Evolutionary conservation across 2,888 invertebrate genomes (phyloP).

Genomic region (Allophyes oxyacanthae): DNA sequence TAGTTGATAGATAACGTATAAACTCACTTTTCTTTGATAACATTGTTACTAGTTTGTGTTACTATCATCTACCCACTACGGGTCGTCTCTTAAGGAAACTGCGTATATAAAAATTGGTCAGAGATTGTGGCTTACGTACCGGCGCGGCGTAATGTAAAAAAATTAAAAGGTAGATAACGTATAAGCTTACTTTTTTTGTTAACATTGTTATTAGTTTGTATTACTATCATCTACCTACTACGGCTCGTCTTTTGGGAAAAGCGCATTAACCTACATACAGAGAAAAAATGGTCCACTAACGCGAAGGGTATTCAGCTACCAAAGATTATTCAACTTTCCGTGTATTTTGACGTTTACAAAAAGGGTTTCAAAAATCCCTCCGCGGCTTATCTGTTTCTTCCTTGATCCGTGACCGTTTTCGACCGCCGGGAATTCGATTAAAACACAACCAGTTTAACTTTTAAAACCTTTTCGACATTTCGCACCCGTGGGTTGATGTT

Average conservation of each 20-base stretch:
- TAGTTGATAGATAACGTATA: too few species aligned
- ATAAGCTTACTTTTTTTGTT: too few species aligned
- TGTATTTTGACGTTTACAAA: constrained; percentile 24
- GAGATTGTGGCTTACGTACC: too few species aligned
- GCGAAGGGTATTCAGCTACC: constrained; percentile 3
- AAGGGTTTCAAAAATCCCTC: constrained; percentile 22
- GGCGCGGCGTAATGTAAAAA: too few species aligned
- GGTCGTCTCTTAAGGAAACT: too few species aligned
- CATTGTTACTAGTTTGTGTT: too few species aligned
- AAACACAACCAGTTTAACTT: constrained; percentile 74
- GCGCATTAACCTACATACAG: not conserved
- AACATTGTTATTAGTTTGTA: too few species aligned
- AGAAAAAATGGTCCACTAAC: constrained; percentile 15
- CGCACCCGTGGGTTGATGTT: constrained; percentile 56
- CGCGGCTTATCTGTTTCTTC: constrained; percentile 42
- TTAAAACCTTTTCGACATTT: constrained; percentile 72
- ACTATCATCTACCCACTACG: too few species aligned
- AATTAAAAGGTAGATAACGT: too few species aligned
- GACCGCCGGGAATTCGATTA: constrained; percentile 75
- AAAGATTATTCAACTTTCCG: constrained; percentile 16
- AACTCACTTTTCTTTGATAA: too few species aligned
- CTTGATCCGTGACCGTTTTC: constrained; percentile 41
- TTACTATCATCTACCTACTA: too few species aligned
- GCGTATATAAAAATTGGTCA: too few species aligned
- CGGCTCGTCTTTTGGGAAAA: not conserved